Base-by-base conservation (phyloP, 2,113 vertebrate species). In the Triplophysa dalaica region DNA sequence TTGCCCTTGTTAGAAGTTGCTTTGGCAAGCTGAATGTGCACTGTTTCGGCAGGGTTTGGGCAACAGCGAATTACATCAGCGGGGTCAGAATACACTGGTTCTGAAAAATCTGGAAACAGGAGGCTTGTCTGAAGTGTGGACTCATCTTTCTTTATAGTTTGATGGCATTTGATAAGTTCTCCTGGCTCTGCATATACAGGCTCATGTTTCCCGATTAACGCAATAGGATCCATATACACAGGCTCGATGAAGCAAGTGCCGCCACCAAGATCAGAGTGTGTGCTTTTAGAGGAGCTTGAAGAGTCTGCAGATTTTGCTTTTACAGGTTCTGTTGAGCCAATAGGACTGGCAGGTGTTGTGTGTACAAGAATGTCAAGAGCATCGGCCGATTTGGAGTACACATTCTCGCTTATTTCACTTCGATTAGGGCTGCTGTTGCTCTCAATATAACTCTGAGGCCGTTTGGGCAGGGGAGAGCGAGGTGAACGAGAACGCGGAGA, bases 1-100 rank as follows among this genome's bases (percentile, higher is more conserved):
- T 76, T 29, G 0, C 2, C 17, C 0, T 38, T 38, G 11, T 33
- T 19, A 43, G 5, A 0, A 6, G 74, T 9, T 43, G 56, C n/a
- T 1, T 50, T 72, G 7, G 52, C 9, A 33, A 22, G 22, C 10
- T 83, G 87, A 6, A 84, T 84, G 80, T 82, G 86, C 24, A 84
- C 79, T 0, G 83, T 83, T 16, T 70, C 64, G 0, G 79, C 82
- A 7, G 88, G 87, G 70, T 87, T 86, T 1, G 58, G 3, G 3
- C 17, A 17, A 19, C 84, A 50, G 14, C 50, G 65, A 24, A 90
- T 61, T 86, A 91, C 93, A 72, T 95, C 94, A 2, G 90, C 10
- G 0, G 95, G 96, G 69, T 95, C 91, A 0, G 93, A 94, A 50
- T 98, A 98, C 0, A 96, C 86, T 0, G 90, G 88, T 65, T 98